phyloP scores from a whole-genome alignment of 2,113 vertebrate genomes.

The Coryphaenoides rupestris region DNA sequence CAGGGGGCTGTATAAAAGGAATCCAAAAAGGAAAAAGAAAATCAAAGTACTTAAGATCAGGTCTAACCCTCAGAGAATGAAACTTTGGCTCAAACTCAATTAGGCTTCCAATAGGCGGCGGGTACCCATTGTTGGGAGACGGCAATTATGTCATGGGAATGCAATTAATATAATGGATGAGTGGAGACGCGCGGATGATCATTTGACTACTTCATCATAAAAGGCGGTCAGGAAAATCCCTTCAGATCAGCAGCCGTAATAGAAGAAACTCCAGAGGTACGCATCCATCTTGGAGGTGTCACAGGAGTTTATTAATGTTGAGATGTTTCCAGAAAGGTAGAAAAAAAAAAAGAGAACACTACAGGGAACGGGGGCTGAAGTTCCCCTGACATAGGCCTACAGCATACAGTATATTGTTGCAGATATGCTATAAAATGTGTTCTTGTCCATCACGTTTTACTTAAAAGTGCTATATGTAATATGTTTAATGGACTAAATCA shows the following conservation, averaged over 20 bases:
- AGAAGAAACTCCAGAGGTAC: slow-evolving; percentile 41
- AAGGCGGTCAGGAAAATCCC: slow-evolving; percentile 55
- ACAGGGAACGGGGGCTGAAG: too few species aligned
- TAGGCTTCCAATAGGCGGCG: slow-evolving; percentile 32
- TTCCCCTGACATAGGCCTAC: too few species aligned
- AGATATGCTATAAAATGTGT: too few species aligned
- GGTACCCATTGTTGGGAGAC: slow-evolving; percentile 53
- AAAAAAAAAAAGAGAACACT: slow-evolving; percentile 9
- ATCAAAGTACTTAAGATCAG: slow-evolving; percentile 38
- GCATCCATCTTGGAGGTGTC: slow-evolving; percentile 53
- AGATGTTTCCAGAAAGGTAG: slow-evolving; percentile 18
- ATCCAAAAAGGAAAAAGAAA: slow-evolving; percentile 25
- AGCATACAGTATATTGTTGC: too few species aligned
- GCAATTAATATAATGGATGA: slow-evolving; percentile 71
- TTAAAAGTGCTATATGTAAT: too few species aligned
- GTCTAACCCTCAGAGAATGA: slow-evolving; percentile 29
- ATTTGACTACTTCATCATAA: slow-evolving; percentile 66
- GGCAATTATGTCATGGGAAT: slow-evolving; percentile 67
- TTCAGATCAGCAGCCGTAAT: slow-evolving; percentile 55
- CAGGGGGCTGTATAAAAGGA: not conserved
- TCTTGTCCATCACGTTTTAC: too few species aligned
- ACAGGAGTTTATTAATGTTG: slow-evolving; percentile 41
- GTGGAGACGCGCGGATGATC: slow-evolving; percentile 62
- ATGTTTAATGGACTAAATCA: too few species aligned
- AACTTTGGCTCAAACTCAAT: slow-evolving; percentile 54